Conservation (phyloP, 2,797 vertebrate genomes). For the Cirrhinus mrigala region DNA sequence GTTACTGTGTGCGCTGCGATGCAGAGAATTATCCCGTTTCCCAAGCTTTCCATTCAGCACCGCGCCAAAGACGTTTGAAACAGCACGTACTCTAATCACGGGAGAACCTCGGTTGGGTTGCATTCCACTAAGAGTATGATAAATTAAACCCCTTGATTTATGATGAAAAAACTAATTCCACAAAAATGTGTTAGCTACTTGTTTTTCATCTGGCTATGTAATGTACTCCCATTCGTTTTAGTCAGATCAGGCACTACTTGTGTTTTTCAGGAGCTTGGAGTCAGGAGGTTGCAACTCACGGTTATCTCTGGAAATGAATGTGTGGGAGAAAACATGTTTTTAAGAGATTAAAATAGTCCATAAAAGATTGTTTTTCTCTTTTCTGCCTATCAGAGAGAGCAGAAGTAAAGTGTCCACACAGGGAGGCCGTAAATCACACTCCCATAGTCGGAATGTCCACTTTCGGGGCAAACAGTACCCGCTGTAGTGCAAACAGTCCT, state of each 20-base stretch:
- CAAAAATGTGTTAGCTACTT: neutral
- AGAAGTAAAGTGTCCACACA: conserved; percentile 63
- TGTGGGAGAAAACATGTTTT: conserved; percentile 33
- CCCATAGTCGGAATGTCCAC: conserved; percentile 60
- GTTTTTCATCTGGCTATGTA: conserved; percentile 1
- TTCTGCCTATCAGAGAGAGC: conserved; percentile 59
- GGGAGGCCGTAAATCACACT: conserved; percentile 53
- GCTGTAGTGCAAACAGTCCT: conserved; percentile 57
- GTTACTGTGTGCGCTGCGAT: conserved; percentile 19
- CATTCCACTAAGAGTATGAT: conserved; percentile 2
- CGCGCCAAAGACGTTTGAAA: conserved; percentile 45
- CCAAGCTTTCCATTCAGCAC: neutral
- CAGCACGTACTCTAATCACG: conserved; percentile 41
- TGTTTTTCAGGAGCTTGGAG: conserved; percentile 10
- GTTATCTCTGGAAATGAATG: conserved; percentile 7
- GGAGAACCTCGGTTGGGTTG: neutral
- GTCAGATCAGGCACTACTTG: neutral
- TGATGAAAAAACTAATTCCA: neutral
- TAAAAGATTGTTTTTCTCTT: conserved; percentile 51
- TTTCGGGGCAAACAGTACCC: conserved; percentile 54
- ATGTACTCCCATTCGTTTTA: neutral
- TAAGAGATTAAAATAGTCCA: conserved; percentile 4
- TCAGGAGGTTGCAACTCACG: neutral
- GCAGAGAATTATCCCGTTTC: conserved; percentile 37
- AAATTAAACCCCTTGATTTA: conserved; percentile 23